phyloP scores from a whole-genome alignment of 2,113 vertebrate genomes.

The Glareola pratincola region DNA sequence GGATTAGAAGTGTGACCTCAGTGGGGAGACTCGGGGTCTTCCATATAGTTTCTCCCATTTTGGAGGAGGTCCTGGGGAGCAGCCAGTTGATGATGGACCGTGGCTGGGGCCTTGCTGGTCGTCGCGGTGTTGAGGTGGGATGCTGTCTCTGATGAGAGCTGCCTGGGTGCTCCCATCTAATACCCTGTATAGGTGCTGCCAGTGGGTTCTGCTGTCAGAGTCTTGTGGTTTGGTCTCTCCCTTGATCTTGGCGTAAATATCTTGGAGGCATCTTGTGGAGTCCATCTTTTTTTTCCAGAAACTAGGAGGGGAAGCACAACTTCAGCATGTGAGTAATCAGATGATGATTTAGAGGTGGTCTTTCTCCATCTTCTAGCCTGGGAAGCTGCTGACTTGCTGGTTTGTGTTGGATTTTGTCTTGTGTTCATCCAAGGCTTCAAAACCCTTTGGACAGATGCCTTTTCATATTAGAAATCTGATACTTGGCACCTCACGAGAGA shows the following conservation, averaged over 20 bases:
- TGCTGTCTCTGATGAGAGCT: background rate
- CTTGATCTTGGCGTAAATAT: background rate
- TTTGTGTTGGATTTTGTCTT: background rate
- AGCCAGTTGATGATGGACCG: background rate
- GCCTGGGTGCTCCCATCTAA: background rate
- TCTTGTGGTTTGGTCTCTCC: background rate
- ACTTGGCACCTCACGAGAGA: background rate
- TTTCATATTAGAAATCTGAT: background rate
- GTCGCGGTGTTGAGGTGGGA: background rate
- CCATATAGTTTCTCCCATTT: background rate
- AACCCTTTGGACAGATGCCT: background rate
- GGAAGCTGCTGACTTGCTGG: background rate
- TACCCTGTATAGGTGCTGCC: background rate
- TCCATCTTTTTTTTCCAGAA: background rate
- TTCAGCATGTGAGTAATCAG: no score
- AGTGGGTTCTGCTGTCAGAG: fast-evolving
- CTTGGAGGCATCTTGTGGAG: background rate
- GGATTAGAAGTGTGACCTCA: background rate
- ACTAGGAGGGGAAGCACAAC: background rate
- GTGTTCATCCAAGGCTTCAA: background rate
- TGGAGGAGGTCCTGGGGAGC: background rate
- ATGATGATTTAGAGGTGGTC: background rate
- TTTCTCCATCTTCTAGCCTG: background rate
- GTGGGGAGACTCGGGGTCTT: background rate
- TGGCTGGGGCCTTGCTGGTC: background rate